Evolutionary conservation across 2,797 vertebrate genomes (phyloP).

Genomic region (Eutrigla gurnardus): DNA sequence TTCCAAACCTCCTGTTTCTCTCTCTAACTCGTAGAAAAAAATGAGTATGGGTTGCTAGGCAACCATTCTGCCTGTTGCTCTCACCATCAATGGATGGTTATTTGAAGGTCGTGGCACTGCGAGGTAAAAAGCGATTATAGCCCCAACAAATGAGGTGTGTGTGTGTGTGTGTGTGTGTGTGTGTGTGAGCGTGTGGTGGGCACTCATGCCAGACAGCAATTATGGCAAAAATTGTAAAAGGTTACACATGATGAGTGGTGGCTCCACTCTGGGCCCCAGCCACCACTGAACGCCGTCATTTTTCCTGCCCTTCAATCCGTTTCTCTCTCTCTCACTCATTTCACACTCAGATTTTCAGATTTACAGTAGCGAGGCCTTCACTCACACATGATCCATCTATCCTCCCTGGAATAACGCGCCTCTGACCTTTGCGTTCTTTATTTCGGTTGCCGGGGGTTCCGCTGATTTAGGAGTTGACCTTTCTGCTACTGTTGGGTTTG

Average conservation of each 20-base stretch:
- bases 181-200: constrained; percentile 12
- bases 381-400: constrained; percentile 34
- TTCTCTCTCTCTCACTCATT: constrained; percentile 43
- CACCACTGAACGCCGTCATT: constrained; percentile 42
- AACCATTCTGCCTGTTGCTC: constrained; percentile 73
- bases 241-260: constrained; percentile 55
- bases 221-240: constrained; percentile 65
- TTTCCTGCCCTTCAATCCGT: constrained; percentile 31
- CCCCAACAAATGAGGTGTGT: constrained; percentile 59
- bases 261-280: constrained; percentile 39
- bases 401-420: constrained; percentile 37
- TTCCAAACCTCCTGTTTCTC: constrained; percentile 36
- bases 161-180: constrained; percentile 32
- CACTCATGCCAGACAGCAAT: constrained; percentile 61
- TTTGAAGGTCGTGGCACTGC: constrained; percentile 70
- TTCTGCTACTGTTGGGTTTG: constrained; percentile 31
- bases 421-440: constrained; percentile 57
- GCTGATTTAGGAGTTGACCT: constrained; percentile 54
- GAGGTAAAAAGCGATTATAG: constrained; percentile 69
- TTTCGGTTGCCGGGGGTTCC: constrained; percentile 35
- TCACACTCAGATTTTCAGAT: constrained; percentile 49
- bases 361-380: constrained; percentile 34
- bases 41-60: constrained; percentile 65
- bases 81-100: constrained; percentile 53
- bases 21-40: constrained; percentile 36